These are phyloP conservation scores for Pelecanus crispus DNA, from an alignment of 2,113 vertebrate genomes.

Conservation along the genomic window DNA sequence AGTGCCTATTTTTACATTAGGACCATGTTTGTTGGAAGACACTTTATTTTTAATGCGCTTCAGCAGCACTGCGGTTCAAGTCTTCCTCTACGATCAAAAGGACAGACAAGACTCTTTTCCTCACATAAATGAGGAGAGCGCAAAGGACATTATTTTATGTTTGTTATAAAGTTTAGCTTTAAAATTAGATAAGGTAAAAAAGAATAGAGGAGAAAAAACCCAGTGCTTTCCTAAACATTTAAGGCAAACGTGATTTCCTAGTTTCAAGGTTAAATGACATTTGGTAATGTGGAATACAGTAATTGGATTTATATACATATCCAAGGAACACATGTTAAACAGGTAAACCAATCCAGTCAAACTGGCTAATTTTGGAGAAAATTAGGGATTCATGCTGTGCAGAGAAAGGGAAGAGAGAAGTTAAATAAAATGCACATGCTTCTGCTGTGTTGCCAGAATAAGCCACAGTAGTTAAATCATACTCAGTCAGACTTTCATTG, in stretches of 20 bases:
- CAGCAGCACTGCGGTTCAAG: neutral
- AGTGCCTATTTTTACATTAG: neutral
- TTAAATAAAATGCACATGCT: neutral
- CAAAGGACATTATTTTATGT: neutral
- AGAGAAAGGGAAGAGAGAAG: neutral
- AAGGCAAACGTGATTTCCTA: neutral
- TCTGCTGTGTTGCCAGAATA: neutral
- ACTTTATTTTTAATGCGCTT: neutral
- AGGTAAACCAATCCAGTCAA: neutral
- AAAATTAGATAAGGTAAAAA: neutral
- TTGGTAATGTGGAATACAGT: neutral
- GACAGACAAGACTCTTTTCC: neutral
- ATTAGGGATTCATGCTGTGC: neutral
- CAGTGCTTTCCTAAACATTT: neutral
- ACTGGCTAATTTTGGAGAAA: neutral
- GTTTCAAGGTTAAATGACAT: neutral
- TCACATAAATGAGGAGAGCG: neutral
- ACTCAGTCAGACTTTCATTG: neutral
- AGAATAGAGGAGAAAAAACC: neutral
- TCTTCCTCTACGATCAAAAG: neutral
- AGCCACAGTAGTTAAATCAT: neutral
- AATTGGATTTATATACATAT: neutral
- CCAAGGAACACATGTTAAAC: neutral
- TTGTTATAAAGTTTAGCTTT: neutral
- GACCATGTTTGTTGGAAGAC: neutral